These are phyloP conservation scores for Elachura formosa DNA, from an alignment of 2,113 vertebrate genomes.

Conservation along the genomic window DNA sequence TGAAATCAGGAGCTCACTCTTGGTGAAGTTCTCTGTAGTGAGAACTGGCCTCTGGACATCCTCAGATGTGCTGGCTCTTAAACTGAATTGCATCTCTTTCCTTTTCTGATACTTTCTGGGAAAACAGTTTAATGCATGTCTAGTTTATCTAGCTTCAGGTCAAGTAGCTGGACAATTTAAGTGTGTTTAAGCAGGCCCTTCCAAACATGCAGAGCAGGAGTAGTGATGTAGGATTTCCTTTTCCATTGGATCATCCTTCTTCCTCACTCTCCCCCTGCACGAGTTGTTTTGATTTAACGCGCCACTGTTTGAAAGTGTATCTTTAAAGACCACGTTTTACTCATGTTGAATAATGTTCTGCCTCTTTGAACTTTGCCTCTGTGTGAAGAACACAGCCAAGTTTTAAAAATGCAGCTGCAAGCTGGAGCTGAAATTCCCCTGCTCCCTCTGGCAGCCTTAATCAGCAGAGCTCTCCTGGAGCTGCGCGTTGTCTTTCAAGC, in stretches of 20 bases:
- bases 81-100: neutral
- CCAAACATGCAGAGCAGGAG: neutral
- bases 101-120: neutral
- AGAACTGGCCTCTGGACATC: neutral
- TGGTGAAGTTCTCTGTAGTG: neutral
- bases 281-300: conserved; percentile 9
- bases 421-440: conserved; percentile 31
- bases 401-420: conserved; percentile 36
- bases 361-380: conserved; percentile 61
- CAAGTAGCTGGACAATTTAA: neutral
- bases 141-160: neutral
- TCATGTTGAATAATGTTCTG: conserved; percentile 50
- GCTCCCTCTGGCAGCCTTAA: conserved; percentile 36
- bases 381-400: conserved; percentile 21
- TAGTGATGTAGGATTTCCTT: neutral
- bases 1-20: neutral
- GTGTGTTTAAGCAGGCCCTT: neutral
- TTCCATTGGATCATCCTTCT: neutral
- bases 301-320: conserved; percentile 28
- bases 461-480: conserved; percentile 34
- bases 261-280: neutral
- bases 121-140: neutral
- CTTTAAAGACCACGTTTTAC: conserved; percentile 62
- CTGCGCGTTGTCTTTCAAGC: neutral
- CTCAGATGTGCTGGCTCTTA: neutral